A percentile compares a stretch with the other conserved stretches of the same genome.
Conservation (phyloP, 2,797 vertebrate genomes). For the Podargus strigoides region DNA sequence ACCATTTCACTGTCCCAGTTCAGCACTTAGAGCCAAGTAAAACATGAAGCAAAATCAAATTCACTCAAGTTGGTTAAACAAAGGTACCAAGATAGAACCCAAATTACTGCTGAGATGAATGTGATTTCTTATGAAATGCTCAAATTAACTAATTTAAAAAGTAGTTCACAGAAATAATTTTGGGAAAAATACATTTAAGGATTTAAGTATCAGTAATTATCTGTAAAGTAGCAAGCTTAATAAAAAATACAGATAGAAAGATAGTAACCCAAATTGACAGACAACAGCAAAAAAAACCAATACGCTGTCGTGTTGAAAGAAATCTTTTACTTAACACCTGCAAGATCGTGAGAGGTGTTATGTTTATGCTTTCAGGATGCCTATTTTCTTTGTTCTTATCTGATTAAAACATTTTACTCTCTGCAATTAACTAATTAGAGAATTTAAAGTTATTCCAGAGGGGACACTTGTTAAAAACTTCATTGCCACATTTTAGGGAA, state of each 20-base stretch:
- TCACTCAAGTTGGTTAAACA: neutral
- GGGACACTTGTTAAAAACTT: neutral
- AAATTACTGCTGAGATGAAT: neutral
- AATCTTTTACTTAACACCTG: neutral
- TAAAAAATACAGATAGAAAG: neutral
- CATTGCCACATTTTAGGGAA: rapidly evolving
- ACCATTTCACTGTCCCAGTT: neutral
- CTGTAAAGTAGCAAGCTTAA: neutral
- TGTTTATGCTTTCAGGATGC: neutral
- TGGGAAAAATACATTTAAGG: neutral
- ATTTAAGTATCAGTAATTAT: neutral
- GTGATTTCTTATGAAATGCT: neutral
- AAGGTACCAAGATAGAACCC: neutral
- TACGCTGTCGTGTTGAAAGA: neutral
- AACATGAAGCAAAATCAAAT: neutral
- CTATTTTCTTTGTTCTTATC: neutral
- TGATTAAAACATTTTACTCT: neutral
- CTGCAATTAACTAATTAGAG: neutral
- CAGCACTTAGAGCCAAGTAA: neutral
- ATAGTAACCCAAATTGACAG: neutral
- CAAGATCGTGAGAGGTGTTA: neutral
- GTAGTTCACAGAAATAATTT: neutral
- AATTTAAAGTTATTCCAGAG: neutral
- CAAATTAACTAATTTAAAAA: slow-evolving; percentile 8
- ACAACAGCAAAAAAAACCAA: neutral